Conservation (phyloP, 2,113 vertebrate genomes). For the Alces alces region DNA sequence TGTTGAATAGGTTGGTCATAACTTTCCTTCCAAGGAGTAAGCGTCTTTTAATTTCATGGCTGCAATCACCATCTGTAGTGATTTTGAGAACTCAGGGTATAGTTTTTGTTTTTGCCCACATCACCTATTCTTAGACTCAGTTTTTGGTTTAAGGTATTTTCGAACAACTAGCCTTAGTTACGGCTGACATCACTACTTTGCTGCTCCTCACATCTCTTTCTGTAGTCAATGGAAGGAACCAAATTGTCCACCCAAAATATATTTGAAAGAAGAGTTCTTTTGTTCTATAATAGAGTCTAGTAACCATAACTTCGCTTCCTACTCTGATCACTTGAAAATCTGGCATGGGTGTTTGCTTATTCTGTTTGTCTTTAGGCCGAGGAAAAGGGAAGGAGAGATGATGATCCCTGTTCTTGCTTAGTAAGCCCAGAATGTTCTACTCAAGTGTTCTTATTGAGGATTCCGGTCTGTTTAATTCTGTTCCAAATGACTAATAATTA, state of each 20-base stretch:
- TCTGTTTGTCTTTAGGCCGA: not conserved
- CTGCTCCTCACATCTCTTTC: not conserved
- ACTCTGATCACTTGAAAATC: not conserved
- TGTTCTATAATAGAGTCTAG: not conserved
- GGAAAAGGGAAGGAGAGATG: not conserved
- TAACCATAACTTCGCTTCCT: not conserved
- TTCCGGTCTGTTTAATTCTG: not conserved
- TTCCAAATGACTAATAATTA: not conserved
- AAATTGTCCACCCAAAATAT: not conserved
- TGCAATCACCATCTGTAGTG: not conserved
- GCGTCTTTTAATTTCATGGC: not conserved
- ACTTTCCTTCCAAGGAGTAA: not conserved
- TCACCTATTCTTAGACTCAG: not conserved
- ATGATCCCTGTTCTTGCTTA: not conserved
- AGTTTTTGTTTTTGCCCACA: not conserved
- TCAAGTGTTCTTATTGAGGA: not conserved
- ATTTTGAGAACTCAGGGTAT: not conserved
- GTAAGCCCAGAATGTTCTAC: not conserved
- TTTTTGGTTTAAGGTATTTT: conserved; percentile 11
- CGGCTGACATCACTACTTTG: not conserved
- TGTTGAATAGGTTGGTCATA: not conserved
- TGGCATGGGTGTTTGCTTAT: not conserved
- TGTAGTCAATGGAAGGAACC: not conserved
- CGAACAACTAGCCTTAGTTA: not conserved
- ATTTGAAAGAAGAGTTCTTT: not conserved